Evolutionary conservation across 2,888 invertebrate species (phyloP), one percentile per base, ranked within the genome.

Genomic region (Allygus modestus): DNA sequence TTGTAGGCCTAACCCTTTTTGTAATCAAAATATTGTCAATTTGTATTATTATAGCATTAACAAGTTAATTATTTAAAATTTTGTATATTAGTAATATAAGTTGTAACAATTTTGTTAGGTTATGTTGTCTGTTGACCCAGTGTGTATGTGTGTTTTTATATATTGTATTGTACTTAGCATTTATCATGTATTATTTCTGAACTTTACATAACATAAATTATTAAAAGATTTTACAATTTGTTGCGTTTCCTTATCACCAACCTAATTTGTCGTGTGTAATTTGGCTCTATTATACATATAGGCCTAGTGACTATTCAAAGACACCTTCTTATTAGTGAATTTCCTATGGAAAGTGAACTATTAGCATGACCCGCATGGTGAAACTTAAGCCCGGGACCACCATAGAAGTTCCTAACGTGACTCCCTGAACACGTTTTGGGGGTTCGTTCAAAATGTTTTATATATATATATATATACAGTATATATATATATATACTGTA

Each of bases 141-240:
- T 58, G 75, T 75, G 82, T 82, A 69, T 71, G 71, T 82, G 82
- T 82, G 71, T 83, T 69, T 75, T 83, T 83, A 71, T 83, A 83
- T 83, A 83, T 75, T 83, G 83, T 83, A 83, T 83, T 83, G 83
- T 83, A 83, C 83, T 83, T 83, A 83, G 83, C 71, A 58, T 83
- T 73, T 71, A 69, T 51, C 82, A 75, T 83, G 83, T 83, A 83
- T 83, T 83, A 83, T 83, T 83, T 75, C 83, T 83, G 41, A 75
- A 83, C 51, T 83, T 83, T 83, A 83, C 75, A 83, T 83, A 83
- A 33, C 54, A 73, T 83, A 83, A 83, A 83, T 83, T 83, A 83
- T 83, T 83, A 83, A 83, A 83, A 75, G 31, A 83, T 83, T 83
- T 83, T 83, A 73, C 84, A 81, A 51, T 31, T 54, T 46, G 54